Evolutionary conservation across 1,140 invertebrate species (phyloP).

Genomic region (Condylostylus longicornis): DNA sequence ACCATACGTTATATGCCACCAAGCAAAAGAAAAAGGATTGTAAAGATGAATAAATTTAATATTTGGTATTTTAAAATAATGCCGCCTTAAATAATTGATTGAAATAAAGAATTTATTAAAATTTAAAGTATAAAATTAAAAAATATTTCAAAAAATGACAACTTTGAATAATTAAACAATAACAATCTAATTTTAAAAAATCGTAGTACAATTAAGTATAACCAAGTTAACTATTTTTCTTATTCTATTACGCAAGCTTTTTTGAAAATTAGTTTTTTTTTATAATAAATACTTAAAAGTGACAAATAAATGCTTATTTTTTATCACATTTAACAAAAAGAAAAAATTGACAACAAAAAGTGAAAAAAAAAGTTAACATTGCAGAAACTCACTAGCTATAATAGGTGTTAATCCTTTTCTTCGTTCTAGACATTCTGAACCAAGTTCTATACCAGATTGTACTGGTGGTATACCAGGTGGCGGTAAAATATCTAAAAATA

Average conservation of each 20-base stretch:
- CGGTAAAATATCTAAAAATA: neutral
- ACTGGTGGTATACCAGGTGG: constrained; percentile 25
- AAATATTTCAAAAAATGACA: too few species aligned
- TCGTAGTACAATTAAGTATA: too few species aligned
- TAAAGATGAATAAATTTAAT: neutral
- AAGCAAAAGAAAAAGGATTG: constrained; percentile 4
- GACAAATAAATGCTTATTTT: neutral
- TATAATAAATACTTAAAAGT: too few species aligned
- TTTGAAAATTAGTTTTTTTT: too few species aligned
- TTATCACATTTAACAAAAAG: neutral
- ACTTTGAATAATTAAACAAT: too few species aligned
- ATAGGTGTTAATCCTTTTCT: constrained; percentile 9
- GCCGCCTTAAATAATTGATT: too few species aligned
- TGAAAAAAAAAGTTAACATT: neutral
- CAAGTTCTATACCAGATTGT: constrained; percentile 35
- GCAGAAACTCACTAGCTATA: constrained; percentile 1
- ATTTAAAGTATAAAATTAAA: too few species aligned
- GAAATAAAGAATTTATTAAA: too few species aligned
- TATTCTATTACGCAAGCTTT: too few species aligned
- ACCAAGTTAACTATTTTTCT: too few species aligned
- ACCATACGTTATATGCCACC: too few species aligned
- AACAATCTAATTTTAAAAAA: too few species aligned
- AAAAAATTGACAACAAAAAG: neutral
- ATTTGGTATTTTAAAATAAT: neutral
- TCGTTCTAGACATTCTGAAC: constrained; percentile 42